Conservation (phyloP, 2,797 vertebrate genomes). For the Dromococcyx pavoninus region DNA sequence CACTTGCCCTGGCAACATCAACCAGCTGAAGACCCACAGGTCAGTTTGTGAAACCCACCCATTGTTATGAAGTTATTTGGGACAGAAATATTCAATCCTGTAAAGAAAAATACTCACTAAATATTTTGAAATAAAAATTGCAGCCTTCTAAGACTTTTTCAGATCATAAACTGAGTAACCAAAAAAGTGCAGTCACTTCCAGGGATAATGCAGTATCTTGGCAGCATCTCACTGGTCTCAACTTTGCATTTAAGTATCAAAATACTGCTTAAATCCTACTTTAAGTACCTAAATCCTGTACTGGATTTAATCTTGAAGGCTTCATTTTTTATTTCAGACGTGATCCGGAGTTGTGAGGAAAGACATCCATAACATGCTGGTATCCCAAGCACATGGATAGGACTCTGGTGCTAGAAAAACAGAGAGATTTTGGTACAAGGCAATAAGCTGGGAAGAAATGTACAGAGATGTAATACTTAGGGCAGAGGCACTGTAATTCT, state of each 20-base stretch:
- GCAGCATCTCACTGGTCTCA: constrained; percentile 59
- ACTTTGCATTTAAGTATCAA: constrained; percentile 62
- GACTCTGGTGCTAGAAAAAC: background rate
- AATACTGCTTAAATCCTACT: constrained; percentile 60
- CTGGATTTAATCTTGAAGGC: constrained; percentile 66
- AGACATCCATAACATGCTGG: background rate
- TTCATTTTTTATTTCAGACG: constrained; percentile 53
- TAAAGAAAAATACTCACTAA: background rate
- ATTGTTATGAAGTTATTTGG: background rate
- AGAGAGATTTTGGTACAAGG: background rate
- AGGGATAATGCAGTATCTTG: constrained; percentile 55
- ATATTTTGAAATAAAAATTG: background rate
- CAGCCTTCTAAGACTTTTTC: constrained; percentile 1
- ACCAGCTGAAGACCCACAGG: background rate
- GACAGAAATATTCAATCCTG: background rate
- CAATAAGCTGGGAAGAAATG: background rate
- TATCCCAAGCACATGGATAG: constrained; percentile 5
- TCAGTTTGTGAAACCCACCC: background rate
- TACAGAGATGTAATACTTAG: background rate
- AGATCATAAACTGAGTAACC: constrained; percentile 15
- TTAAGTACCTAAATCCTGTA: constrained; percentile 65
- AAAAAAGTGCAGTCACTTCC: background rate
- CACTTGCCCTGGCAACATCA: rapidly evolving
- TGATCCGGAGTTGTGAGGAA: constrained; percentile 20
- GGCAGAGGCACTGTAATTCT: background rate